Percentiles rank a stretch among this genome's conserved stretches.
Evolutionary conservation across 2,113 vertebrate species (phyloP).

Genomic region (Cyrtonyx montezumae): DNA sequence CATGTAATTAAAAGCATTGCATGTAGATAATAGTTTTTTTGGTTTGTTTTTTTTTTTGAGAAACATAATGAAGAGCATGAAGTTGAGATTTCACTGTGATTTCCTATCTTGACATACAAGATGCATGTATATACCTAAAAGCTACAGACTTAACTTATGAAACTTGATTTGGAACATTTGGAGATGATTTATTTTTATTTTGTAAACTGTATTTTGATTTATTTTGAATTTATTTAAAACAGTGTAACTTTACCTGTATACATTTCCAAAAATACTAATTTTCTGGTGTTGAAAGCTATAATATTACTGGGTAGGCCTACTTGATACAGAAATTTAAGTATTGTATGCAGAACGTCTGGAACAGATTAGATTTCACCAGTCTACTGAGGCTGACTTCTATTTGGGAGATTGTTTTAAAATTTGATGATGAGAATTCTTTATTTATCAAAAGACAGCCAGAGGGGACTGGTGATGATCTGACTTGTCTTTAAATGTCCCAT

Average conservation of each 20-base stretch:
- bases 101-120: not conserved
- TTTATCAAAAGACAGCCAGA: constrained; percentile 23
- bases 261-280: not conserved
- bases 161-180: not conserved
- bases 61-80: not conserved
- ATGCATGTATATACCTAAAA: not conserved
- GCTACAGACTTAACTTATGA: fast-evolving
- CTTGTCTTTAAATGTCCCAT: not conserved
- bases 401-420: constrained; percentile 41
- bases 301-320: not conserved
- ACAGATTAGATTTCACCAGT: not conserved
- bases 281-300: not conserved
- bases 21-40: not conserved
- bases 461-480: not conserved
- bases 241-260: not conserved
- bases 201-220: not conserved
- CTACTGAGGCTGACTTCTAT: not conserved
- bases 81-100: not conserved
- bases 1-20: not conserved
- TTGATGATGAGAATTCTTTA: not conserved
- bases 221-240: not conserved
- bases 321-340: not conserved
- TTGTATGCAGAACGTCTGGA: not conserved
- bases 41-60: not conserved
- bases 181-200: not conserved